phyloP scores from a whole-genome alignment of 2,888 invertebrate genomes.

The Agriotes lineatus region DNA sequence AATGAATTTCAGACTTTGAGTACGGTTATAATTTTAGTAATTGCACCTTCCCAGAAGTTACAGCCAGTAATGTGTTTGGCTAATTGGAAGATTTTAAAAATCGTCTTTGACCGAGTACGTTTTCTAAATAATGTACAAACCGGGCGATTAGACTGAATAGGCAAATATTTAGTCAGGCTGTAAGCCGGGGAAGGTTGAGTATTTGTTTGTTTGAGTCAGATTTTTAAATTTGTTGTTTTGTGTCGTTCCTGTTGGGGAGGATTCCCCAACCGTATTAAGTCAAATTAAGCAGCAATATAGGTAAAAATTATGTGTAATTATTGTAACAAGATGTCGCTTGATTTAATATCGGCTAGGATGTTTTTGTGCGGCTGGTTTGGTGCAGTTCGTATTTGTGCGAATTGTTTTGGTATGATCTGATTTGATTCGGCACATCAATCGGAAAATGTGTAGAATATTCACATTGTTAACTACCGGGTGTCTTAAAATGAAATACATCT shows the following conservation, averaged over 20 bases:
- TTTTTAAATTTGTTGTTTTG: constrained; percentile 2
- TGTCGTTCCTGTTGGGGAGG: neutral
- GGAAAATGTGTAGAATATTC: too few species aligned
- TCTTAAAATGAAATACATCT: too few species aligned
- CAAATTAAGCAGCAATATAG: constrained; percentile 38
- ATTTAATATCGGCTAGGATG: too few species aligned
- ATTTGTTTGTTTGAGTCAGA: neutral
- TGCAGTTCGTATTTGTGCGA: too few species aligned
- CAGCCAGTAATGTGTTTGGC: neutral
- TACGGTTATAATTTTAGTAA: neutral
- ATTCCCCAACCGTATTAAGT: constrained; percentile 4
- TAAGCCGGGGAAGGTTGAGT: neutral
- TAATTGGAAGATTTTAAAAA: neutral
- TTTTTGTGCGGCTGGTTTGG: too few species aligned
- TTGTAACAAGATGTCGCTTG: constrained; percentile 4
- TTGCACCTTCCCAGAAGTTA: neutral
- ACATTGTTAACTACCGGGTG: too few species aligned
- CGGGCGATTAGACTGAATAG: constrained; percentile 20
- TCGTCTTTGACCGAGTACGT: neutral
- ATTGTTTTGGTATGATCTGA: too few species aligned
- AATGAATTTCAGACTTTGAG: neutral
- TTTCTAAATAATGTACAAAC: constrained; percentile 52
- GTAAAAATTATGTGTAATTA: constrained; percentile 20
- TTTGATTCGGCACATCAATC: too few species aligned
- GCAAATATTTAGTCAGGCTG: neutral